Conservation (phyloP, 2,113 vertebrate species). For the Pseudopodoces humilis region DNA sequence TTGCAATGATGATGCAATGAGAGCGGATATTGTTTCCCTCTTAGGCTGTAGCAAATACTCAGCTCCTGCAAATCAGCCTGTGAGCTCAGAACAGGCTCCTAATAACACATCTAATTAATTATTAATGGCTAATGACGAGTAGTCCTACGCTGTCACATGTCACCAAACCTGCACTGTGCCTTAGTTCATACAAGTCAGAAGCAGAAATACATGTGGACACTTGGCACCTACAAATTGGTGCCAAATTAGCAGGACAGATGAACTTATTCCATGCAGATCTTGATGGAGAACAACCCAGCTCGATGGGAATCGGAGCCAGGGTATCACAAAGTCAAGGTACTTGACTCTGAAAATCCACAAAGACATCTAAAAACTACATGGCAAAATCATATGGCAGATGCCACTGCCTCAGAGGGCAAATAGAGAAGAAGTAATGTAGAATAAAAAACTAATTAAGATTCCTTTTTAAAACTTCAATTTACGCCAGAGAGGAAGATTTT, state of each 20-base stretch:
- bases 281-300: neutral
- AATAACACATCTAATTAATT: neutral
- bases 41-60: neutral
- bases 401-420: neutral
- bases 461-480: neutral
- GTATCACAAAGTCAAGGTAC: neutral
- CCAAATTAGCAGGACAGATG: neutral
- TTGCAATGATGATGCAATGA: neutral
- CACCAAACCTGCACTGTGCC: neutral
- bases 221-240: neutral
- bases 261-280: neutral
- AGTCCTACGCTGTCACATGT: neutral
- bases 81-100: neutral
- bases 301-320: accelerated
- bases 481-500: neutral
- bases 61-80: neutral
- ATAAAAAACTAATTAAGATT: neutral
- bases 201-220: neutral
- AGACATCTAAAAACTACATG: neutral
- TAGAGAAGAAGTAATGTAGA: neutral
- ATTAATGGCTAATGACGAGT: neutral
- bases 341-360: neutral
- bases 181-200: neutral
- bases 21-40: neutral
- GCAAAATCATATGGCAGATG: neutral